Evolutionary conservation across 2,888 invertebrate genomes (phyloP), one percentile per base, ranked within the genome.

Genomic region (Pandemis corylana): DNA sequence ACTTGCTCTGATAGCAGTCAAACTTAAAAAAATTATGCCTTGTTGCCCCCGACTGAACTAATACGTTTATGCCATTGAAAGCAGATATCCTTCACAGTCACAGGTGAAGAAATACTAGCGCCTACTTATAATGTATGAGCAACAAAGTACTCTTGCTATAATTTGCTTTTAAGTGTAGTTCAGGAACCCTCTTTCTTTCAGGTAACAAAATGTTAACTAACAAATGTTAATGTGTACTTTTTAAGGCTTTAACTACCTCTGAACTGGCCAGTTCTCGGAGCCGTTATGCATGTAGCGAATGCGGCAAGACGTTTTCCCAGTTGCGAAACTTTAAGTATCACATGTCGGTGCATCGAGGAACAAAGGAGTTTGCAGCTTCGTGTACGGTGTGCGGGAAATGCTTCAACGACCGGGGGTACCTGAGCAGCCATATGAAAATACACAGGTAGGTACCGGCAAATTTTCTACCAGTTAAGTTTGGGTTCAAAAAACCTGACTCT

Each of bases 351-450:
- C 97, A 98, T 87, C 96, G 97, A 68, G 97, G 97, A 1, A 97
- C 97, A 41, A 96, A 96, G 80, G 97, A 97, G 90, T 98, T 97
- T 81, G 97, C 97, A 0, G 96, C 96, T 15, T 96, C 95, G 7
- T 94, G 94, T 80, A 84, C 90, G 1, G 91, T 94, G 1, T 97
- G 97, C 85, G 97, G 97, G 42, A 97, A 97, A 90, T 96, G 96
- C 80, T 97, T 97, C 89, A 97, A 97, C 87, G 97, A 97, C 83
- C 95, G 96, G 80, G 97, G 97, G 51, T 97, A 97, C 86, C 94
- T 97, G 10, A 97, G 97, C 89, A 97, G 97, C 79, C 97, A 97
- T 86, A 96, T 97, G 96, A 97, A 97, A 91, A 97, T 97, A 80
- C 97, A 97, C 89, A 95, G 96, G 93, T 95, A 95, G 96, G 93